Base-by-base conservation (phyloP, 2,113 vertebrate genomes). In the Charina bottae region DNA sequence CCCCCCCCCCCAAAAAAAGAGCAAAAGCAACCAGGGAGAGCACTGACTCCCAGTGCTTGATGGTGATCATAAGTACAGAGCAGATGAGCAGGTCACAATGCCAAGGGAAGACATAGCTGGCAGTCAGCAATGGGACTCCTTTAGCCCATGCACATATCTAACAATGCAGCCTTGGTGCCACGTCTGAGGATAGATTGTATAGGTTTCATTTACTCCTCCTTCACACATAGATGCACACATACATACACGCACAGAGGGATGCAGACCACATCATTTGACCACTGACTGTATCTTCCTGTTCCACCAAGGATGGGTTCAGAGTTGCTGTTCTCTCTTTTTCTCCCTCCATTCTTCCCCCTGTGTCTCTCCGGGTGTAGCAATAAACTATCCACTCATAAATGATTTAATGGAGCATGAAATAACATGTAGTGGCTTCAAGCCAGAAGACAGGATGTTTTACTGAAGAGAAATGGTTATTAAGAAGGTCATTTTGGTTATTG, bases 301-400 rank as follows among this genome's bases (percentile, higher is more conserved):
- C 86, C 90, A 87, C 23, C 85, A 85, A 49, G 90, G 59, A 0
- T 83, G 33, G 13, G n/a, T 88, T 92, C 54, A 68, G 83, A 89
- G 42, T 64, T 56, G 68, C 59, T 58, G 86, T 23, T 19, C 62
- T 58, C 54, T 26, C 37, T 21, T 23, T 49, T 9, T 46, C 55
- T 9, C 54, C 24, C 21, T 24, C 11, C 33, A 12, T 28, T 26
- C 87, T 62, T n/a, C 60, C 24, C 42, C 55, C n/a, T n/a, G 6
- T 3, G 23, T 19, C 3, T 78, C 59, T 92, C 87, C 37, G 55
- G 90, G 21, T 53, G 46, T 15, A 92, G 89, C 90, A 90, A 53
- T 58, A 37, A 91, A 58, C 92, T 58, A 85, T 95, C 58, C 83
- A 89, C 13, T 72, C 17, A 54, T 92, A 72, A 93, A 94, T 94